Evolutionary conservation across 2,888 invertebrate species (phyloP).

Genomic region (Patella caerulea): DNA sequence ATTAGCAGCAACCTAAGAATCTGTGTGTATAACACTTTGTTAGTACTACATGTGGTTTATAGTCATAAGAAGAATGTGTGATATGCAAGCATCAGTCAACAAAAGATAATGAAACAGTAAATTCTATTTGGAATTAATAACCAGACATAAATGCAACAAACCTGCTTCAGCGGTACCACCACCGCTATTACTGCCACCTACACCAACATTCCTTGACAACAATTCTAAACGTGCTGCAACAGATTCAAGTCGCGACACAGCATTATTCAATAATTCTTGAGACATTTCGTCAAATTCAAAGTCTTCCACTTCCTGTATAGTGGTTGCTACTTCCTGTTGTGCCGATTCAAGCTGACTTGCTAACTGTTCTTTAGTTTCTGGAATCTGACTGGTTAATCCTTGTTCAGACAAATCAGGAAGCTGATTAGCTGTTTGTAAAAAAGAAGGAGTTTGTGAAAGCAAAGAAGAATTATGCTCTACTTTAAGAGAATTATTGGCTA

Average conservation of each 20-base stretch:
- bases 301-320: constrained; percentile 32
- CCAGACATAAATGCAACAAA: constrained; percentile 18
- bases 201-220: constrained; percentile 34
- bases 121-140: constrained; percentile 1
- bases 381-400: no score
- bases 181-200: constrained; percentile 19
- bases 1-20: no score
- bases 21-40: no score
- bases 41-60: no score
- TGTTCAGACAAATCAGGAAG: no score
- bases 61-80: no score
- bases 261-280: constrained; percentile 77
- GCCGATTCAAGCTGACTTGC: constrained; percentile 24
- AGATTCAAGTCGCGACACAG: constrained; percentile 82
- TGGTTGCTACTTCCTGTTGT: constrained; percentile 35
- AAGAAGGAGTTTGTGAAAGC: no score
- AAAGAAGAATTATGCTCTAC: no score
- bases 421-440: no score
- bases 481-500: no score
- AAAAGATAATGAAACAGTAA: neutral
- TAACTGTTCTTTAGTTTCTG: constrained; percentile 14
- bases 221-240: constrained; percentile 80
- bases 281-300: constrained; percentile 47
- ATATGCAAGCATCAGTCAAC: no score
- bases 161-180: constrained; percentile 31